phyloP scores from a whole-genome alignment of 2,888 invertebrate species.

The Apantesis nais region DNA sequence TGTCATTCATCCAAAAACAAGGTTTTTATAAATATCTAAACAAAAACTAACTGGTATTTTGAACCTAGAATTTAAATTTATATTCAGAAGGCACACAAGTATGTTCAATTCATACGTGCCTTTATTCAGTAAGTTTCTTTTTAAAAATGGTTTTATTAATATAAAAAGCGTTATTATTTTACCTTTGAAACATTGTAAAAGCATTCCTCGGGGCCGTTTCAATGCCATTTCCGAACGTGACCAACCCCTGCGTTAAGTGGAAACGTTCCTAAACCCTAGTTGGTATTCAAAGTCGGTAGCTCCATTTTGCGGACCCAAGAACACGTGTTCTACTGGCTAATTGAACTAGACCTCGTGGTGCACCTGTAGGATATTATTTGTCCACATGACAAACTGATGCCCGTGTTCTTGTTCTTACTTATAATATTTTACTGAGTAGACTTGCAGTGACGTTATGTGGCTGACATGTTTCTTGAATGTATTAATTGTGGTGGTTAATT shows the following conservation, averaged over 20 bases:
- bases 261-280: slow-evolving; percentile 9
- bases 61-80: not conserved
- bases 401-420: not conserved
- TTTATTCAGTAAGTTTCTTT: not conserved
- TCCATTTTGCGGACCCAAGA: slow-evolving; percentile 16
- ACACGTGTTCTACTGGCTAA: slow-evolving; percentile 34
- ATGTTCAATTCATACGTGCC: not conserved
- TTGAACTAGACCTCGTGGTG: slow-evolving; percentile 10
- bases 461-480: too few relatives aligned
- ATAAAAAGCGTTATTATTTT: not conserved
- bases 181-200: not conserved
- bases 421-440: too few relatives aligned
- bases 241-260: not conserved
- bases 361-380: not conserved
- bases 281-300: slow-evolving; percentile 30
- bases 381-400: not conserved
- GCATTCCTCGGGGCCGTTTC: not conserved
- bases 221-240: slow-evolving; percentile 33
- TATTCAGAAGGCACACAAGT: not conserved
- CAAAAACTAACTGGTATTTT: not conserved
- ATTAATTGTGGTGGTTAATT: too few relatives aligned
- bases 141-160: not conserved
- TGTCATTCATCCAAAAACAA: too few relatives aligned
- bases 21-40: too few relatives aligned
- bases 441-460: too few relatives aligned